These are phyloP conservation scores for Nomada flava DNA, from an alignment of 2,888 invertebrate genomes.

Conservation along the genomic window DNA sequence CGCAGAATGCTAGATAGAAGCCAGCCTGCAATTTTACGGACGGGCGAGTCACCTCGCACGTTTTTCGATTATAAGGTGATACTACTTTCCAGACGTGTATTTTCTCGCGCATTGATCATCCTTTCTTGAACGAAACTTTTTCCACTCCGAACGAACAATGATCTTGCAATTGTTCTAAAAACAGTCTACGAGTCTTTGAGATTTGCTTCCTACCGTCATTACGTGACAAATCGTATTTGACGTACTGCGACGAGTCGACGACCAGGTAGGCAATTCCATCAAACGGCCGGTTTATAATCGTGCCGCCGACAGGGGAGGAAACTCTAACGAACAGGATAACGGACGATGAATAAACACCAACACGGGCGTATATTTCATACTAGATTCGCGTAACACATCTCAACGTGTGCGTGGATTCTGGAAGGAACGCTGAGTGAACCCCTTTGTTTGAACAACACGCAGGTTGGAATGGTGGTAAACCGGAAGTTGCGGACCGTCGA, in stretches of 20 bases:
- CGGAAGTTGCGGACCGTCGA: constrained; percentile 60
- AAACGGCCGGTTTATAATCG: constrained; percentile 1
- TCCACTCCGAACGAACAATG: neutral
- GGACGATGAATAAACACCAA: constrained; percentile 6
- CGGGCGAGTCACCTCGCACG: constrained; percentile 36
- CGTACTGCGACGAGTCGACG: neutral
- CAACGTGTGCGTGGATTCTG: constrained; percentile 11
- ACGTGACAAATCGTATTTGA: neutral
- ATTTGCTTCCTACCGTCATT: neutral
- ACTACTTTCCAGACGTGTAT: constrained; percentile 7
- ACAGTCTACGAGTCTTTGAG: neutral
- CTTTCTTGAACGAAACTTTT: neutral
- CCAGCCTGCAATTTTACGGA: constrained; percentile 54
- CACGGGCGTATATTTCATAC: constrained; percentile 21
- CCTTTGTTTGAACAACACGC: constrained; percentile 37
- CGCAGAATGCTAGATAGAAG: constrained; percentile 5
- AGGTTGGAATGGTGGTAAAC: constrained; percentile 13
- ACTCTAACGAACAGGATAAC: constrained; percentile 31
- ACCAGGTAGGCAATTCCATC: neutral
- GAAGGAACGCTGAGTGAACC: neutral
- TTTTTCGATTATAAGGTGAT: constrained; percentile 58
- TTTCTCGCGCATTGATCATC: neutral
- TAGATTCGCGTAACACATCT: neutral
- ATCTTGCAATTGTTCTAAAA: neutral
- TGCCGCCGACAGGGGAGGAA: constrained; percentile 8